A percentile compares a stretch with the other conserved stretches of the same genome.
Conservation (phyloP, 2,888 invertebrate species). For the Camponotus fellah region DNA sequence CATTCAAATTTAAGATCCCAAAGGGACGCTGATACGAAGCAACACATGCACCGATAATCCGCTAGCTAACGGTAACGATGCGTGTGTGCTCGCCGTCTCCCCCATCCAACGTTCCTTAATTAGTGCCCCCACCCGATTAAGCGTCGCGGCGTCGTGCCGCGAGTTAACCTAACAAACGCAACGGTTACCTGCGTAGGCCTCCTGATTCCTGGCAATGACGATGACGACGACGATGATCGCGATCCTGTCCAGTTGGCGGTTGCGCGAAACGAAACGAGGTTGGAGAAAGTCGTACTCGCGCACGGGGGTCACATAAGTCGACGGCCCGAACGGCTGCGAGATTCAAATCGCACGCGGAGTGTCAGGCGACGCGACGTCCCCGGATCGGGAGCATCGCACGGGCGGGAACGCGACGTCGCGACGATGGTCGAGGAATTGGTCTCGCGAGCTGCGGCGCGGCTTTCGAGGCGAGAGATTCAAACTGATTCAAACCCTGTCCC, state of each 20-base stretch:
- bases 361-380: constrained; percentile 16
- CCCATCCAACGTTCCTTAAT: constrained; percentile 73
- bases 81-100: constrained; percentile 45
- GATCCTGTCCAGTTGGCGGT: neutral
- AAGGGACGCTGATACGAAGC: no score
- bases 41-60: constrained; percentile 8
- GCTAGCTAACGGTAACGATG: constrained; percentile 71
- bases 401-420: neutral
- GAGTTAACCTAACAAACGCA: constrained; percentile 70
- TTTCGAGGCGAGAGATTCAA: constrained; percentile 47
- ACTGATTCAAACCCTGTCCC: constrained; percentile 76
- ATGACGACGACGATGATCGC: neutral
- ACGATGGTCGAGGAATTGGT: neutral
- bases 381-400: constrained; percentile 5
- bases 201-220: neutral
- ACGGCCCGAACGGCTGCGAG: constrained; percentile 4
- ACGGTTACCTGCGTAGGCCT: neutral
- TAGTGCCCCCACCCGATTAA: constrained; percentile 75
- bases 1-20: neutral
- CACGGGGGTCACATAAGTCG: constrained; percentile 39
- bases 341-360: neutral
- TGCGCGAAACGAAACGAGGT: constrained; percentile 28
- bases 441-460: constrained; percentile 1
- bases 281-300: constrained; percentile 52
- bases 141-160: constrained; percentile 69